Base-by-base conservation (phyloP, 2,888 invertebrate species). In the Galerucella nymphaeae region DNA sequence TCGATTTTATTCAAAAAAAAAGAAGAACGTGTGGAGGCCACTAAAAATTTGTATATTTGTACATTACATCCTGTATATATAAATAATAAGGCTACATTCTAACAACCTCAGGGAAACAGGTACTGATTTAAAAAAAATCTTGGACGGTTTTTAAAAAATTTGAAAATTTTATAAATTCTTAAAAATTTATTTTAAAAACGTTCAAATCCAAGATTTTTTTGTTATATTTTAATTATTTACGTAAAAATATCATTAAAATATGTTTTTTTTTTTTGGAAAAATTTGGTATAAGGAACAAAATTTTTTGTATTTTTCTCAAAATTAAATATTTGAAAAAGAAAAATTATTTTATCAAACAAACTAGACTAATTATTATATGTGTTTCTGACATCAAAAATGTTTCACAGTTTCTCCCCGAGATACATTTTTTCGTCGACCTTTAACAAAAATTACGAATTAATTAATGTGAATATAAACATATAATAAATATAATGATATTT, bases 61-160 rank as follows among this genome's bases (percentile, higher is more conserved):
- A 45, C 53, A 55, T 55, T 53, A 66, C 53, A 66, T 30, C 57
- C 11, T 66, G 57, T 66, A 66, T 45, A 66, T 66, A 66, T 41
- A 66, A 66, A 57, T 58, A 58, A 42, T 66, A 42, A 66, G 14
- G 58, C 42, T 66, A 45, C 42, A 45, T 58, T 57, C 53, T 66
- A 66, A 66, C 58, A 58, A 66, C 30, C 30, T 38, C 41, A 38
- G 42, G 66, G 66, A 42, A 57, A 45, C 23, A 66, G 66, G 66
- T 66, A 66, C 18, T 53, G n/a, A 53, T 66, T n/a, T 66, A 8
- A 42, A 3, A 18, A 42, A 5, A 18, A 3, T 62, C 8, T 16
- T 41, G 16, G 18, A 14, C 20, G 14, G 18, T 18, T 62, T 62
- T 11, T n/a, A n/a, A n/a, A n/a, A n/a, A n/a, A n/a, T n/a, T n/a